Percentiles rank a stretch among this genome's conserved stretches.
Conservation (phyloP, 1,140 invertebrate genomes). For the Drosophila seguyi region DNA sequence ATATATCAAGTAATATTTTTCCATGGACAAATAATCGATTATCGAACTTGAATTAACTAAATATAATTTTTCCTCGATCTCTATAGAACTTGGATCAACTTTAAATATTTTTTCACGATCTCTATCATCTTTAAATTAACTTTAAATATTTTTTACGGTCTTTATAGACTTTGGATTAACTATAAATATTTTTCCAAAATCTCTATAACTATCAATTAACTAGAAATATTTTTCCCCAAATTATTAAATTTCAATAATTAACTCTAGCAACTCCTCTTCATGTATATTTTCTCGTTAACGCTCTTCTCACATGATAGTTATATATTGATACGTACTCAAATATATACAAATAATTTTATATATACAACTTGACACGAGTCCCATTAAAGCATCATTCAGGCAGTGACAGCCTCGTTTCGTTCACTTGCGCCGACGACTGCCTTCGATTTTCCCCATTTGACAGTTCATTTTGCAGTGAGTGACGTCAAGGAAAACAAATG, state of each 20-base stretch:
- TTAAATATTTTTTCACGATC: no score
- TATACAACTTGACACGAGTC: constrained; percentile 21
- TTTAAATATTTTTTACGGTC: no score
- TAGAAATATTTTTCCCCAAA: no score
- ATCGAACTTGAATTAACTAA: no score
- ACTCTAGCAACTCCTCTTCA: not conserved
- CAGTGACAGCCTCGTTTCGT: constrained; percentile 53
- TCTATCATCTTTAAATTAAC: no score
- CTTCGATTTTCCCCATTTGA: constrained; percentile 53
- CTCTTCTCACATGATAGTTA: not conserved
- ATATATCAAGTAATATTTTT: no score
- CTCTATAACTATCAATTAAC: no score
- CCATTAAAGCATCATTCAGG: constrained; percentile 71
- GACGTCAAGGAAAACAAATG: constrained; percentile 49
- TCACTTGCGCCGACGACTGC: constrained; percentile 12
- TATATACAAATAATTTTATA: not conserved
- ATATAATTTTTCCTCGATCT: no score
- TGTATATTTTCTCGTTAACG: not conserved
- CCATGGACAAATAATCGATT: no score
- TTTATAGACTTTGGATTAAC: no score
- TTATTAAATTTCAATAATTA: not conserved
- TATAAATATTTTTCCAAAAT: no score
- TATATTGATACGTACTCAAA: not conserved
- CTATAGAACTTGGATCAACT: no score
- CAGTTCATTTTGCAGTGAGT: constrained; percentile 68